A percentile compares a stretch with the other conserved stretches of the same genome.
Evolutionary conservation across 1,140 invertebrate species (phyloP).

Genomic region (Bombus impatiens): DNA sequence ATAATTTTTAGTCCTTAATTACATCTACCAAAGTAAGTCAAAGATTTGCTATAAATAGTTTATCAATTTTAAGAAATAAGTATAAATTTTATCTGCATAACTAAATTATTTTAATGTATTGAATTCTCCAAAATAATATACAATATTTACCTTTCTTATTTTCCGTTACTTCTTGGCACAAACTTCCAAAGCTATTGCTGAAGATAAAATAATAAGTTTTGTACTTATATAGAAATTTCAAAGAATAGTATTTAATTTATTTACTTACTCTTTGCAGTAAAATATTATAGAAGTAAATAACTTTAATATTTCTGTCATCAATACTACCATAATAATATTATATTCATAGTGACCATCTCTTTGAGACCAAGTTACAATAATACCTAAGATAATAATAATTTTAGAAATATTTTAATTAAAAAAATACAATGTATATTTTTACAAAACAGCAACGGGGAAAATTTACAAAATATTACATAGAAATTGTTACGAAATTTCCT

Average conservation of each 20-base stretch:
- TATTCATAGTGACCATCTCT: conserved; percentile 92
- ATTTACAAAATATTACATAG: conserved; percentile 13
- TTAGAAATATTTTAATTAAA: neutral
- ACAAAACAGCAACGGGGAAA: neutral
- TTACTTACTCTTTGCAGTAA: conserved; percentile 88
- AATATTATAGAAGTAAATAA: conserved; percentile 87
- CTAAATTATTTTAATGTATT: neutral
- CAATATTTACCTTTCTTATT: conserved; percentile 81
- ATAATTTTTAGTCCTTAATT: neutral
- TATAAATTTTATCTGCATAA: neutral
- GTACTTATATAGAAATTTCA: neutral
- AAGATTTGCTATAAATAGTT: neutral
- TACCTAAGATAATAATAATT: conserved; percentile 85
- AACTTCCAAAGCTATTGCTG: conserved; percentile 81
- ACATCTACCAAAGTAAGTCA: neutral
- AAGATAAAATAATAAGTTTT: conserved; percentile 66
- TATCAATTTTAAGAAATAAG: neutral
- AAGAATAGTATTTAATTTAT: neutral
- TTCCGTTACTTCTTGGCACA: conserved; percentile 84
- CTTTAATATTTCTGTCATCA: conserved; percentile 94
- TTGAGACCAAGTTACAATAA: conserved; percentile 95
- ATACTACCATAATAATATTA: conserved; percentile 93
- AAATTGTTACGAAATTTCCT: neutral
- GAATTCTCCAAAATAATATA: neutral
- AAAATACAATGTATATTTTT: neutral